Conservation (phyloP, 2,113 vertebrate species). For the Chlamydotis undulata region DNA sequence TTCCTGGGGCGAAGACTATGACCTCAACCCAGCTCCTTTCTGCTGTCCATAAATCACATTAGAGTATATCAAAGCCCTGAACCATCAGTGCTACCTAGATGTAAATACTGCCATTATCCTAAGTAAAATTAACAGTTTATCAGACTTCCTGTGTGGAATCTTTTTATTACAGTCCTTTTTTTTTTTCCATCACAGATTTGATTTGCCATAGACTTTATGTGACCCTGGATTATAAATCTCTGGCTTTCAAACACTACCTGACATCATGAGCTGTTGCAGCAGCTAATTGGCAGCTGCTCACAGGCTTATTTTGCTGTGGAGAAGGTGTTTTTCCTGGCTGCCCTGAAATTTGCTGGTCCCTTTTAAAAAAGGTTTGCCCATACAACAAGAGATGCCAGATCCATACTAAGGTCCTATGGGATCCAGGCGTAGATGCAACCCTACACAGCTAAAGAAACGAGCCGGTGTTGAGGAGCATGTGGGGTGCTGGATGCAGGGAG, state of each 20-base stretch:
- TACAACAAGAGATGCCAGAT: neutral
- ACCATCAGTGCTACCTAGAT: neutral
- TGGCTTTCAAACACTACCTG: conserved; percentile 32
- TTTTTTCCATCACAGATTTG: conserved; percentile 24
- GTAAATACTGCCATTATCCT: conserved; percentile 37
- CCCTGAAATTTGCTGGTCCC: neutral
- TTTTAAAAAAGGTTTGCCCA: neutral
- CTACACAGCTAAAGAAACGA: neutral
- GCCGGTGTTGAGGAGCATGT: fast-evolving
- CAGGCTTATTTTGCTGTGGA: neutral
- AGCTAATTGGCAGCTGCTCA: neutral
- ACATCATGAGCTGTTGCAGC: neutral
- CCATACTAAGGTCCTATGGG: neutral
- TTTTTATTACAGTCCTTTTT: neutral
- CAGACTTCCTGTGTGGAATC: conserved; percentile 33
- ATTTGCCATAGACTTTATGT: neutral
- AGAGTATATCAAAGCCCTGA: conserved; percentile 38
- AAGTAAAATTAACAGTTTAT: conserved; percentile 53
- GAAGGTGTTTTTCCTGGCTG: neutral
- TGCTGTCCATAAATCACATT: conserved; percentile 27
- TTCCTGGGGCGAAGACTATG: neutral
- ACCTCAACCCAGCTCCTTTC: neutral
- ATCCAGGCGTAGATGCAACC: neutral
- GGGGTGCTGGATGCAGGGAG: neutral
- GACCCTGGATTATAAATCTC: conserved; percentile 23